These are phyloP conservation scores for Periplaneta americana DNA, from an alignment of 1,140 invertebrate species.

Conservation along the genomic window DNA sequence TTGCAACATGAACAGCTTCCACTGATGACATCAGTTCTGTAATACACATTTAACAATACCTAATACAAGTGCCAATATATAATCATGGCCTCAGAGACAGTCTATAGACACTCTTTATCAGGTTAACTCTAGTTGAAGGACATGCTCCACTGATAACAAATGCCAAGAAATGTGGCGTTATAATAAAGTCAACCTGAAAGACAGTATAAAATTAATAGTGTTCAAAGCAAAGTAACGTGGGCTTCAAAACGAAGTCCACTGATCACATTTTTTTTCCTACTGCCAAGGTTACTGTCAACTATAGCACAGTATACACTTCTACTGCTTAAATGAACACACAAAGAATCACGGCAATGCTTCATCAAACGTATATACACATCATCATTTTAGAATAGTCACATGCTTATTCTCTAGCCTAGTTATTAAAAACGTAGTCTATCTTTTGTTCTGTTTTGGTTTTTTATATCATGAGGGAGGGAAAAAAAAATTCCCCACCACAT, in stretches of 20 bases:
- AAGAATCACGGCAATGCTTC: neutral
- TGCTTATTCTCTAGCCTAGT: neutral
- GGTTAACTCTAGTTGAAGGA: neutral
- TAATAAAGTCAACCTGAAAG: neutral
- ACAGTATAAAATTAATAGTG: neutral
- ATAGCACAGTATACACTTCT: neutral
- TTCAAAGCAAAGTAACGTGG: neutral
- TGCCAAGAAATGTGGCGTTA: neutral
- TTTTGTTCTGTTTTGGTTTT: neutral
- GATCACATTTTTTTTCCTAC: neutral
- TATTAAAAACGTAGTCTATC: neutral
- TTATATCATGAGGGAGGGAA: neutral
- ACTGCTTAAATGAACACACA: neutral
- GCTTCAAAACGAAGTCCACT: neutral
- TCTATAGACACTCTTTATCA: no score
- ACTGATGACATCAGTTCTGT: no score
- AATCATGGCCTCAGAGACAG: no score
- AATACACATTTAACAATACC: neutral
- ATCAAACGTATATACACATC: neutral
- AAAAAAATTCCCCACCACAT: neutral
- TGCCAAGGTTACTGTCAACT: neutral
- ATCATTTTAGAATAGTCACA: neutral
- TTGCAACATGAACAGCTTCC: neutral
- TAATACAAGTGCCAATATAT: neutral
- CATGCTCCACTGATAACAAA: no score